Evolutionary conservation across 2,113 vertebrate genomes (phyloP).

Genomic region (Pomatorhinus ruficollis): DNA sequence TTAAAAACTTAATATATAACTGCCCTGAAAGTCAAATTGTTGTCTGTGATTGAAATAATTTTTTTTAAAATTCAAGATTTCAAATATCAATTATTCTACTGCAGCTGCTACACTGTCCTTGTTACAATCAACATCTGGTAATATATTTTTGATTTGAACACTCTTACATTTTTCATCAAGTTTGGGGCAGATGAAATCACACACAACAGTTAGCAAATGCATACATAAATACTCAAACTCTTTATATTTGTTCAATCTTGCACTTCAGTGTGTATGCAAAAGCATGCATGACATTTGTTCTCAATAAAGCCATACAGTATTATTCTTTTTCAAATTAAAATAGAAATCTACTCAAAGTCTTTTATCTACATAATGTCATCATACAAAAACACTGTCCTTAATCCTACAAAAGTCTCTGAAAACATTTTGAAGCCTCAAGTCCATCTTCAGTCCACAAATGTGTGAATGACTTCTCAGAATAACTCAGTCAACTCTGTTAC

Average conservation of each 20-base stretch:
- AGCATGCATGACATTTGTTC: not conserved
- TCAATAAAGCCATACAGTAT: not conserved
- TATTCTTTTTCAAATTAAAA: not conserved
- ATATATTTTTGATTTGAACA: not conserved
- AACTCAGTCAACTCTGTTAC: not conserved
- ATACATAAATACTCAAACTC: not conserved
- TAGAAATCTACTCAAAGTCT: not conserved
- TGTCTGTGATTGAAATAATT: not conserved
- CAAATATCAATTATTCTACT: not conserved
- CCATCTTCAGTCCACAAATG: not conserved
- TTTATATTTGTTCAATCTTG: not conserved
- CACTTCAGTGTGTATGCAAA: not conserved
- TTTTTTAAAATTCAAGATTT: not conserved
- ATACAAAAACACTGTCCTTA: not conserved
- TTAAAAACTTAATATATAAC: not conserved
- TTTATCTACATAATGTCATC: not conserved
- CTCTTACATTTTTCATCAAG: not conserved
- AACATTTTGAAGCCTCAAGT: not conserved
- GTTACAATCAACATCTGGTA: not conserved
- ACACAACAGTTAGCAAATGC: not conserved
- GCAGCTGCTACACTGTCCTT: not conserved
- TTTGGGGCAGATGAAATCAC: not conserved
- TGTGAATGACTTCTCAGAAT: not conserved
- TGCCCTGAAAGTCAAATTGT: not conserved
- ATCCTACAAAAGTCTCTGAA: not conserved